A percentile compares a stretch with the other conserved stretches of the same genome.
These are phyloP conservation scores for Microplitis demolitor DNA, from an alignment of 1,140 invertebrate genomes.

Conservation along the genomic window DNA sequence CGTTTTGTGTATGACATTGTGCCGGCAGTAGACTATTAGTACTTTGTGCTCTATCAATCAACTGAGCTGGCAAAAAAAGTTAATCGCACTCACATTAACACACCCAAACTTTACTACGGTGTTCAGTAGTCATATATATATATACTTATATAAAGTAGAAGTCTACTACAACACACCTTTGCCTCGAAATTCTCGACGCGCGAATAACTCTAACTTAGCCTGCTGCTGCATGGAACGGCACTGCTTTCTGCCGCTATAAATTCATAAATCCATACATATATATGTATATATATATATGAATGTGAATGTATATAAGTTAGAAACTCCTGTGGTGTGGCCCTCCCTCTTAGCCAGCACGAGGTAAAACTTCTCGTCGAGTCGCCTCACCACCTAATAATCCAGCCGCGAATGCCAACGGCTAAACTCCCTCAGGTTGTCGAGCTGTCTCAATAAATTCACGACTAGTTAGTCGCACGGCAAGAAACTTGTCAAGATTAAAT, in stretches of 20 bases:
- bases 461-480: constrained; percentile 48
- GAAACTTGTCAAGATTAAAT: background rate
- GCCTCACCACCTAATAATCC: constrained; percentile 19
- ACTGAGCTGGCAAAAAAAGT: too few species aligned
- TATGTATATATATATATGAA: constrained; percentile 61
- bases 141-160: background rate
- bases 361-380: constrained; percentile 10
- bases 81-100: too few species aligned
- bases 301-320: constrained; percentile 46
- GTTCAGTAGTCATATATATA: background rate
- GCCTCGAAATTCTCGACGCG: constrained; percentile 27
- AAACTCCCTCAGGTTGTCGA: constrained; percentile 31
- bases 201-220: constrained; percentile 49
- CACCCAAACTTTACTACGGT: too few species aligned
- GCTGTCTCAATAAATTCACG: constrained; percentile 55
- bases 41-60: too few species aligned
- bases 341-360: constrained; percentile 19
- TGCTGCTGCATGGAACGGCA: constrained; percentile 18
- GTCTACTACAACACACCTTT: background rate
- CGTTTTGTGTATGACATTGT: too few species aligned
- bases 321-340: constrained; percentile 31
- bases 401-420: constrained; percentile 28
- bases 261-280: constrained; percentile 60
- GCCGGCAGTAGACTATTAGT: too few species aligned
- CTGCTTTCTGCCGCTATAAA: constrained; percentile 58